These are phyloP conservation scores for Hydraecia micacea DNA, from an alignment of 2,888 invertebrate species.

Conservation along the genomic window DNA sequence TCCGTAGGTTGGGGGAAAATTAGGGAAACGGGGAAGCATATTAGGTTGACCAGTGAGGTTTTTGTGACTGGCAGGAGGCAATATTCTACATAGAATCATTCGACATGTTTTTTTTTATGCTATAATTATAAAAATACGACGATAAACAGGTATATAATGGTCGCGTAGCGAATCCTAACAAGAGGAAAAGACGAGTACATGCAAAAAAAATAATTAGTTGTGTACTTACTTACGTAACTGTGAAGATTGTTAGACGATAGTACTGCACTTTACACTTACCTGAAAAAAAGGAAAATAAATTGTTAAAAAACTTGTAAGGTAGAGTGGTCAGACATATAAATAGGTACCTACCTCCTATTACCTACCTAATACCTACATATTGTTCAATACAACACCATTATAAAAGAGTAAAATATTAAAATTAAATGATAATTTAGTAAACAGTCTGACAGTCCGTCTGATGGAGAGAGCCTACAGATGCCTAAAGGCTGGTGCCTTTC, in stretches of 20 bases:
- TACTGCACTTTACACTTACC: constrained; percentile 66
- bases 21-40: not conserved
- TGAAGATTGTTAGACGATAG: not conserved
- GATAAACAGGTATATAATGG: not conserved
- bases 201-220: not conserved
- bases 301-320: not conserved
- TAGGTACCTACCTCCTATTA: too few relatives aligned
- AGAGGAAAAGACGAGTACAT: not conserved
- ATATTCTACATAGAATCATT: not conserved
- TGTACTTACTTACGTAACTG: constrained; percentile 13
- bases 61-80: not conserved
- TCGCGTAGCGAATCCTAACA: not conserved
- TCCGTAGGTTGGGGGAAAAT: not conserved
- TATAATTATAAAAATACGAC: too few relatives aligned
- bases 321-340: not conserved
- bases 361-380: too few relatives aligned
- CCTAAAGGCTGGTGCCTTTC: too few relatives aligned
- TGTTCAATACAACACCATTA: too few relatives aligned
- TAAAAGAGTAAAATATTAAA: too few relatives aligned
- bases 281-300: constrained; percentile 60
- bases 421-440: too few relatives aligned
- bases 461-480: too few relatives aligned
- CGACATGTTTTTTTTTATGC: not conserved
- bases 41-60: not conserved
- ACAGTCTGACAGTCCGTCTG: too few relatives aligned